A percentile compares a stretch with the other conserved stretches of the same genome.
These are phyloP conservation scores for Mustela nigripes DNA, from an alignment of 2,113 vertebrate species.

Conservation along the genomic window DNA sequence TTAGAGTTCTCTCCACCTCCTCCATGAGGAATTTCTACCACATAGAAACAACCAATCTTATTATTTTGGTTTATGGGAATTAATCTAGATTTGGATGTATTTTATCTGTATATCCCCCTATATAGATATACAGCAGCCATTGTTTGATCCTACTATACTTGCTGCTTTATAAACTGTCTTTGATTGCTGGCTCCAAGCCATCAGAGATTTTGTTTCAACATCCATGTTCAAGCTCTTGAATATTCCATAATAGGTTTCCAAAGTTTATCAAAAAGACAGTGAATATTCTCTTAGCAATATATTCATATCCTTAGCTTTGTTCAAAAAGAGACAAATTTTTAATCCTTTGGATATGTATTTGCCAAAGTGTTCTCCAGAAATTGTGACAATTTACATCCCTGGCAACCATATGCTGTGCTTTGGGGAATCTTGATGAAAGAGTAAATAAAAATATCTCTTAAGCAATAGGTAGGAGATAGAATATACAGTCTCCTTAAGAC, in stretches of 20 bases:
- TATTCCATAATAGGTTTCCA: slow-evolving; percentile 12
- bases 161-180: neutral
- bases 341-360: slow-evolving; percentile 19
- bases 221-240: neutral
- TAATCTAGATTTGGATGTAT: neutral
- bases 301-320: neutral
- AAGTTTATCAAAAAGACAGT: neutral
- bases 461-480: neutral
- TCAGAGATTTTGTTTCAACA: neutral
- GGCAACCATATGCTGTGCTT: neutral
- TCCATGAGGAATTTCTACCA: neutral
- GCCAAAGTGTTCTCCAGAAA: neutral
- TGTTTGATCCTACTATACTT: neutral
- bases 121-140: neutral
- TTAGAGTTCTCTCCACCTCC: neutral
- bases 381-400: neutral
- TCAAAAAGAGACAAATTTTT: neutral
- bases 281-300: slow-evolving; percentile 11
- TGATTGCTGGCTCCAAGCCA: slow-evolving; percentile 8
- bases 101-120: neutral
- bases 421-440: slow-evolving; percentile 7
- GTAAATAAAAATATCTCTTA: neutral
- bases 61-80: neutral
- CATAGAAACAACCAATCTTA: neutral
- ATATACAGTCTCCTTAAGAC: neutral